Conservation (phyloP, 2,797 vertebrate species). For the Spea hammondii region DNA sequence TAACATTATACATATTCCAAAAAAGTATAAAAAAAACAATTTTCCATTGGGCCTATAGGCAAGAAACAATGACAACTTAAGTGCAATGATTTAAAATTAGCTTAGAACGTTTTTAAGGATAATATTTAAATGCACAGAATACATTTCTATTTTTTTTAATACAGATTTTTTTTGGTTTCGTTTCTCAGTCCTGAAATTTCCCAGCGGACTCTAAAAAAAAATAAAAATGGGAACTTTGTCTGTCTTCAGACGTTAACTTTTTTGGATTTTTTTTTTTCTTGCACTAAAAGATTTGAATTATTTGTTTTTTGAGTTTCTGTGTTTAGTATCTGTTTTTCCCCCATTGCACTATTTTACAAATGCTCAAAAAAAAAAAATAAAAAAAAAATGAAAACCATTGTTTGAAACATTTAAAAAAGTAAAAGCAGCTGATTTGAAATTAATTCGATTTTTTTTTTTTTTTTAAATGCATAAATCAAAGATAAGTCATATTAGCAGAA, state of each 20-base stretch:
- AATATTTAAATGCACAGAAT: slow-evolving; percentile 45
- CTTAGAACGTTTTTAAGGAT: slow-evolving; percentile 32
- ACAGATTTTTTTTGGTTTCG: not conserved
- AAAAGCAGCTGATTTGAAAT: slow-evolving; percentile 7
- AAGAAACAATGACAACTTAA: slow-evolving; percentile 40
- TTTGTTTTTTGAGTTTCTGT: slow-evolving; percentile 35
- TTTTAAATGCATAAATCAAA: not conserved
- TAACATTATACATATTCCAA: slow-evolving; percentile 19
- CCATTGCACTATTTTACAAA: slow-evolving; percentile 42
- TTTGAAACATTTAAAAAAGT: slow-evolving; percentile 26
- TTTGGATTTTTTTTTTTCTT: slow-evolving; percentile 33
- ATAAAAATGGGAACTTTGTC: slow-evolving; percentile 39
- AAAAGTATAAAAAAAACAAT: not conserved
- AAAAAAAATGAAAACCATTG: not conserved
- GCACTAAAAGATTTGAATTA: slow-evolving; percentile 48
- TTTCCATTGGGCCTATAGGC: slow-evolving; percentile 31
- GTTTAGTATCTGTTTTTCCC: slow-evolving; percentile 38
- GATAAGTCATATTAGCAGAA: not conserved
- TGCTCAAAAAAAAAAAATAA: slow-evolving; percentile 35
- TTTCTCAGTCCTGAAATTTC: slow-evolving; percentile 43
- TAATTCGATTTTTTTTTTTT: not conserved
- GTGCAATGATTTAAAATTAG: slow-evolving; percentile 51
- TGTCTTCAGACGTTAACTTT: slow-evolving; percentile 47
- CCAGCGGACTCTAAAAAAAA: slow-evolving; percentile 46
- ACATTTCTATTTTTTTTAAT: slow-evolving; percentile 39